Evolutionary conservation across 2,888 invertebrate genomes (phyloP).

Genomic region (Pharmacophagus antenor): DNA sequence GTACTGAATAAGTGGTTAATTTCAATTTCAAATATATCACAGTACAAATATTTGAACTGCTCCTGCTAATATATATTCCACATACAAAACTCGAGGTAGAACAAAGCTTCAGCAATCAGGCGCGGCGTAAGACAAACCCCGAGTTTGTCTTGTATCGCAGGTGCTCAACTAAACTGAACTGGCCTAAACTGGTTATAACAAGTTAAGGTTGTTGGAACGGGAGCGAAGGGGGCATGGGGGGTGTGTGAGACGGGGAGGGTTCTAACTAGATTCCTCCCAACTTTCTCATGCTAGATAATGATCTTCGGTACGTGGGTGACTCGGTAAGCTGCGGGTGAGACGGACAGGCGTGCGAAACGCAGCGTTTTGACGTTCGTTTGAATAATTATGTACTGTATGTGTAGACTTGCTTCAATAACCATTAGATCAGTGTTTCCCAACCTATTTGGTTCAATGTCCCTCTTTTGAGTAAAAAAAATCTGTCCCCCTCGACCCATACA

Average conservation of each 20-base stretch:
- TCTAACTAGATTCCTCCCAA: constrained; percentile 76
- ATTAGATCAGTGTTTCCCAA: no score
- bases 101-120: constrained; percentile 38
- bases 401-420: no score
- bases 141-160: constrained; percentile 71
- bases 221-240: constrained; percentile 40
- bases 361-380: constrained; percentile 40
- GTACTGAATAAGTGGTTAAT: no score
- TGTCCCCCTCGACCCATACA: no score
- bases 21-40: no score
- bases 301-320: constrained; percentile 76
- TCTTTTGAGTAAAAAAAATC: no score
- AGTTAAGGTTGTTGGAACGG: constrained; percentile 57
- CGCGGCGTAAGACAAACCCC: constrained; percentile 52
- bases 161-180: constrained; percentile 71
- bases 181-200: constrained; percentile 77
- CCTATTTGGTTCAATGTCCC: no score
- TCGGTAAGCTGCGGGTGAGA: constrained; percentile 33
- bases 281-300: constrained; percentile 77
- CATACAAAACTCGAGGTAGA: constrained; percentile 15
- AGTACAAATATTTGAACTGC: not conserved
- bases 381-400: no score
- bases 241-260: constrained; percentile 45
- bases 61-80: constrained; percentile 12
- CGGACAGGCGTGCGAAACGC: constrained; percentile 45